Base-by-base conservation (phyloP, 1,140 invertebrate species). In the Drosophila bocki region DNA sequence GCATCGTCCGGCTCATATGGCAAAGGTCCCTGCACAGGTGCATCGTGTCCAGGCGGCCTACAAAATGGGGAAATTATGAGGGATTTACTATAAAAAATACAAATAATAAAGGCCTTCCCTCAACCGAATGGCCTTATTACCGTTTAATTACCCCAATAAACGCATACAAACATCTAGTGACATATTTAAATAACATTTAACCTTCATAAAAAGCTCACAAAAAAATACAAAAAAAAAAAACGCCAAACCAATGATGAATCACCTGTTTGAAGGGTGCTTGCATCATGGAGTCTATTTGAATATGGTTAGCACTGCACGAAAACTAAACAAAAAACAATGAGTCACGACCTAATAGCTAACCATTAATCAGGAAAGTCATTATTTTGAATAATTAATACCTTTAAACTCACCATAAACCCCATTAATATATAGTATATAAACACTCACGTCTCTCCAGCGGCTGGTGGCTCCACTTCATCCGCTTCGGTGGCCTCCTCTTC, bases 1-100 rank as follows among this genome's bases (percentile, higher is more conserved):
- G 99, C 99, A 93, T 99, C 98, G 81, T 98, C 97, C 15, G 98
- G 98, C 93, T 99, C 98, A 65, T 96, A 96, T 58, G 98, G 98
- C 78, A 99, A 95, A 29, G 98, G 98, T 15, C 98, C 98, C 93
- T 99, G 98, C 3, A 99, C 98, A 26, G 97, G 97, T 35, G 96
- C 95, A 86, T 98, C 97, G 44, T 97, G 96, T 56, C 86, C 92
- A 48, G 92, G 91, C 53, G 92, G 92, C 60, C 92, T 93, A 39
- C 12, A 22, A 32, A 68, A 8, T 5, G 12, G 29, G 3, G n/a
- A n/a, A 0, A 48, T 22, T 4, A 1, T 26, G 26, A 15, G 13
- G 19, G 7, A 19, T 19, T 5, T 11, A 26, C 26, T 19, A 44
- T 19, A 29, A 29, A 29, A 29, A 29, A 7, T 29, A 29, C 5